phyloP scores from a whole-genome alignment of 2,888 invertebrate species.

The Microplitis deprimator region DNA sequence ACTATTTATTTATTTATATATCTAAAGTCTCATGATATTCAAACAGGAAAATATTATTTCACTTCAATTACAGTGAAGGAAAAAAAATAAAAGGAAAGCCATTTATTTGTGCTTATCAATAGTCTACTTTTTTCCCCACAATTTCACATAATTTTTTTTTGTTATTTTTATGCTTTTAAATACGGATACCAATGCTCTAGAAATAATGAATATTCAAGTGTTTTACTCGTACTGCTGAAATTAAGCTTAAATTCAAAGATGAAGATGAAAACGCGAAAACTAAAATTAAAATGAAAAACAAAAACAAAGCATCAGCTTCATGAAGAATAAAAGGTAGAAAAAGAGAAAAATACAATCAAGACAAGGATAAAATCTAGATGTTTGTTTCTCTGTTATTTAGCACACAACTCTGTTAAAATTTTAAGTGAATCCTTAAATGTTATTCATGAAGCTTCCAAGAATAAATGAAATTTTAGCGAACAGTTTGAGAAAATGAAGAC shows the following conservation, averaged over 20 bases:
- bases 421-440: conserved; percentile 27
- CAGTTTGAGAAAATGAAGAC: conserved; percentile 5
- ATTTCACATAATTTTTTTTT: neutral
- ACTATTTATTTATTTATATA: neutral
- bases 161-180: conserved; percentile 12
- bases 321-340: neutral
- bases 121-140: neutral
- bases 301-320: neutral
- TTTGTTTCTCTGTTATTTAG: conserved; percentile 5
- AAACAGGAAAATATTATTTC: neutral
- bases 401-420: neutral
- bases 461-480: conserved; percentile 6
- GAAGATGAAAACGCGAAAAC: neutral
- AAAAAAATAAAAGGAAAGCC: neutral
- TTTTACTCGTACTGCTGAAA: conserved; percentile 16
- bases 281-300: neutral
- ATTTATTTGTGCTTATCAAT: neutral
- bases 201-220: conserved; percentile 25
- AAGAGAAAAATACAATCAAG: neutral
- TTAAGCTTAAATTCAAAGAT: conserved; percentile 3
- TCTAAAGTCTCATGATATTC: neutral
- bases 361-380: neutral
- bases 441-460: conserved; percentile 33
- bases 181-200: neutral
- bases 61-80: neutral